Conservation (phyloP, 37 sponge, comb jelly and placozoan genomes). For the Beroe forskalii region DNA sequence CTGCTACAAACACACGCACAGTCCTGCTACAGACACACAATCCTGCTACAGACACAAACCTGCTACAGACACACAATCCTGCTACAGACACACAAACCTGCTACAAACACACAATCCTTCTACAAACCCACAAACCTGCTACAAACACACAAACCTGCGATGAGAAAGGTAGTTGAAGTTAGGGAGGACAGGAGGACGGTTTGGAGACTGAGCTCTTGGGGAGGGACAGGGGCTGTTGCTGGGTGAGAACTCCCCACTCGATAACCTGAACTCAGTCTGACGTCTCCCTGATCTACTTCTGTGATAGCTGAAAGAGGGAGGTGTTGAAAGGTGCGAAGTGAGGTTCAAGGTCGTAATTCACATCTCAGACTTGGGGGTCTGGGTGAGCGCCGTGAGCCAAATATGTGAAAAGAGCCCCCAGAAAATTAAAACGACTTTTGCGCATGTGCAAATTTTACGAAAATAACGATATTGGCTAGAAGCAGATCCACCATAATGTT, state of each 20-base stretch:
- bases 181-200: constrained; percentile 19
- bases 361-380: too few relatives aligned
- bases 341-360: too few relatives aligned
- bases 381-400: too few relatives aligned
- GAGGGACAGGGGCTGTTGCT: constrained; percentile 40
- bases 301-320: constrained; percentile 45
- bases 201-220: constrained; percentile 42
- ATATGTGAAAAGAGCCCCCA: too few relatives aligned
- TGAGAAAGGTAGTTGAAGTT: constrained; percentile 26
- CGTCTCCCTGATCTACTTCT: constrained; percentile 14
- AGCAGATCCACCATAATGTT: too few relatives aligned
- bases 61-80: not conserved
- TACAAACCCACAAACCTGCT: not conserved
- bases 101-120: not conserved
- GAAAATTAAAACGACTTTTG: too few relatives aligned
- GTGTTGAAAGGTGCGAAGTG: not conserved
- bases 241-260: constrained; percentile 50
- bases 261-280: constrained; percentile 15
- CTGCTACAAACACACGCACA: too few relatives aligned
- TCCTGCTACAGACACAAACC: not conserved
- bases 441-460: too few relatives aligned
- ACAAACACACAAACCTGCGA: constrained; percentile 11
- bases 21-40: not conserved
- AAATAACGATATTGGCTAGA: too few relatives aligned
- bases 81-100: not conserved